These are phyloP conservation scores for Yasuhikotakia modesta DNA, from an alignment of 2,797 vertebrate species.

Conservation along the genomic window DNA sequence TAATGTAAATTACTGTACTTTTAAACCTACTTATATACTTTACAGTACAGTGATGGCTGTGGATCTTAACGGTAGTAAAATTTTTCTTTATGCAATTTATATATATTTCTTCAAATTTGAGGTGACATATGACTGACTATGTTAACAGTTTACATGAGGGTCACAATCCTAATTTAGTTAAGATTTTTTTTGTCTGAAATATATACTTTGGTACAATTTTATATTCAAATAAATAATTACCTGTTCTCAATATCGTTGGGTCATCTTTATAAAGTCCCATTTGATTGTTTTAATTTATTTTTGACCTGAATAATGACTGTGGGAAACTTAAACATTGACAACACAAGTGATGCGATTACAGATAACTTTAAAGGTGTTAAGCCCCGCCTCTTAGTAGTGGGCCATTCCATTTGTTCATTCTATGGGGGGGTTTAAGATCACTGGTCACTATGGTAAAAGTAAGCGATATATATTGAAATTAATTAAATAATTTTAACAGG, in stretches of 20 bases:
- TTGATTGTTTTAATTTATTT: neutral
- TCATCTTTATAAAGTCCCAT: neutral
- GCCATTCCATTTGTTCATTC: neutral
- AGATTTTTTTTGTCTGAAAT: neutral
- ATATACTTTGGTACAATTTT: conserved; percentile 9
- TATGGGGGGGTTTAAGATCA: conserved; percentile 1
- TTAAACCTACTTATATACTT: too few relatives aligned
- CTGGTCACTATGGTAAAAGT: conserved; percentile 19
- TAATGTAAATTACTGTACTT: too few relatives aligned
- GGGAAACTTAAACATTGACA: neutral
- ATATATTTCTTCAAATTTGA: neutral
- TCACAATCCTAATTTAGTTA: neutral
- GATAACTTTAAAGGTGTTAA: neutral
- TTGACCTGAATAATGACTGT: too few relatives aligned
- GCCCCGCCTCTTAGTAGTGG: neutral
- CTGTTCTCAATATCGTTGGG: neutral
- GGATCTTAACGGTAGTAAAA: neutral
- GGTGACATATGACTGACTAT: conserved; percentile 45
- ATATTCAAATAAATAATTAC: conserved; percentile 17
- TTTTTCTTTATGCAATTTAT: neutral
- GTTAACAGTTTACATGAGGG: neutral
- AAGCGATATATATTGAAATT: neutral
- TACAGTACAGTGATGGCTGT: too few relatives aligned
- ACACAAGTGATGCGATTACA: neutral
- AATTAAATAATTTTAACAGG: neutral